Percentiles rank a stretch among this genome's conserved stretches.
phyloP scores from a whole-genome alignment of 2,797 vertebrate genomes.

The Oreochromis grahami region DNA sequence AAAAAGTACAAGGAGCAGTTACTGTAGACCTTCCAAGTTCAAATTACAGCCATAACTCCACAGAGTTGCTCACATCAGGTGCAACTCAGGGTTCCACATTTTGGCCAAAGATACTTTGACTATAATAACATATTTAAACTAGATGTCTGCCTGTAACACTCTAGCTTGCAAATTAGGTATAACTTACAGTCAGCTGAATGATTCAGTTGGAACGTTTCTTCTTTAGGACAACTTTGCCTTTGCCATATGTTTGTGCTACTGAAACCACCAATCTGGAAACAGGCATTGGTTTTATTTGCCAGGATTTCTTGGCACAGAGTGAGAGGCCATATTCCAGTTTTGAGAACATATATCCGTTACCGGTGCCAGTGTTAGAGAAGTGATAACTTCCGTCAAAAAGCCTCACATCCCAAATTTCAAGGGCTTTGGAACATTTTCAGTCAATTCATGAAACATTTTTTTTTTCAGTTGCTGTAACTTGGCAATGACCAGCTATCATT shows the following conservation, averaged over 20 bases:
- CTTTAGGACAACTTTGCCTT: neutral
- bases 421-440: conserved; percentile 37
- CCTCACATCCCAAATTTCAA: conserved; percentile 15
- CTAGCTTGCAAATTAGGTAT: neutral
- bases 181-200: neutral
- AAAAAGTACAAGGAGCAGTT: neutral
- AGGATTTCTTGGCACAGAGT: conserved; percentile 34
- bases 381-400: conserved; percentile 33
- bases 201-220: neutral
- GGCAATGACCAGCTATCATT: conserved; percentile 7
- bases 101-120: neutral
- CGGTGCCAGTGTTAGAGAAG: conserved; percentile 33
- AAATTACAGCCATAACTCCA: neutral
- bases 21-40: neutral
- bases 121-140: neutral
- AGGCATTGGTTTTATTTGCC: conserved; percentile 15
- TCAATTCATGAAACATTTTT: conserved; percentile 18
- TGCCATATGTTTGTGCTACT: neutral
- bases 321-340: conserved; percentile 14
- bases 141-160: neutral
- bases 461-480: conserved; percentile 4
- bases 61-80: neutral
- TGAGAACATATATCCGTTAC: conserved; percentile 24
- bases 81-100: neutral
- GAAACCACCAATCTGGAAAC: conserved; percentile 15